These are phyloP conservation scores for Aleiodes testaceus DNA, from an alignment of 2,888 invertebrate genomes.

Conservation along the genomic window DNA sequence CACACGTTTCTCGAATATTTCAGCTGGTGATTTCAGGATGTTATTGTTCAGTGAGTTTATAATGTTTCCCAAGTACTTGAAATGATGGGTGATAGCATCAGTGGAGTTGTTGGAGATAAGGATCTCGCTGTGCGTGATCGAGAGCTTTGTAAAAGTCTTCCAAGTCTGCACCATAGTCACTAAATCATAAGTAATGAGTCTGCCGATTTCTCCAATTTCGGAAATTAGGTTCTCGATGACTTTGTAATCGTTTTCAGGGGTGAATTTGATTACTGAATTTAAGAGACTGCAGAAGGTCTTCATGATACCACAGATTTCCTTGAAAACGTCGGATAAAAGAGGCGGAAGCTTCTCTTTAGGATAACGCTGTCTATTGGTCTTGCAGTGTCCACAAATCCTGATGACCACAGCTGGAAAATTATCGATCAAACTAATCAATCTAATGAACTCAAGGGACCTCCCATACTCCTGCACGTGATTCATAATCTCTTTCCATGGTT, in stretches of 20 bases:
- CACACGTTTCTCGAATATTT: slow-evolving; percentile 13
- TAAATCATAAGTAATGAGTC: slow-evolving; percentile 58
- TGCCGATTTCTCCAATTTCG: slow-evolving; percentile 59
- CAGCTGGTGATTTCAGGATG: slow-evolving; percentile 16
- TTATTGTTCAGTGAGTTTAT: slow-evolving; percentile 18
- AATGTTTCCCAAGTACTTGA: slow-evolving; percentile 33
- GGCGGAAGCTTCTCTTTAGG: slow-evolving; percentile 14
- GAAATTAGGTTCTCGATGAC: slow-evolving; percentile 56
- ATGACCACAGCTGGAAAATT: slow-evolving; percentile 57
- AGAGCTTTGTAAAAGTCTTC: slow-evolving; percentile 63
- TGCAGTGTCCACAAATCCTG: slow-evolving; percentile 61
- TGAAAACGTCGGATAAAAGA: slow-evolving; percentile 36
- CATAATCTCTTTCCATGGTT: slow-evolving; percentile 62
- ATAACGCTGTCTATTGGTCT: slow-evolving; percentile 56
- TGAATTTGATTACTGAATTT: neutral
- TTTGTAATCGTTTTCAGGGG: neutral
- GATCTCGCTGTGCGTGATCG: slow-evolving; percentile 13
- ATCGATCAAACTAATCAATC: slow-evolving; percentile 55
- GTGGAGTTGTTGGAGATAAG: slow-evolving; percentile 1
- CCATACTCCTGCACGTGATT: slow-evolving; percentile 54
- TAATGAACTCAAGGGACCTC: slow-evolving; percentile 49
- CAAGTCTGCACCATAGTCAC: slow-evolving; percentile 63
- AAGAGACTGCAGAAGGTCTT: slow-evolving; percentile 23
- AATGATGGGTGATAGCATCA: slow-evolving; percentile 14
- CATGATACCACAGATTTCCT: slow-evolving; percentile 4